Percentiles rank a stretch among this genome's conserved stretches.
phyloP scores from a whole-genome alignment of 2,797 vertebrate species.

The Capromys pilorides region DNA sequence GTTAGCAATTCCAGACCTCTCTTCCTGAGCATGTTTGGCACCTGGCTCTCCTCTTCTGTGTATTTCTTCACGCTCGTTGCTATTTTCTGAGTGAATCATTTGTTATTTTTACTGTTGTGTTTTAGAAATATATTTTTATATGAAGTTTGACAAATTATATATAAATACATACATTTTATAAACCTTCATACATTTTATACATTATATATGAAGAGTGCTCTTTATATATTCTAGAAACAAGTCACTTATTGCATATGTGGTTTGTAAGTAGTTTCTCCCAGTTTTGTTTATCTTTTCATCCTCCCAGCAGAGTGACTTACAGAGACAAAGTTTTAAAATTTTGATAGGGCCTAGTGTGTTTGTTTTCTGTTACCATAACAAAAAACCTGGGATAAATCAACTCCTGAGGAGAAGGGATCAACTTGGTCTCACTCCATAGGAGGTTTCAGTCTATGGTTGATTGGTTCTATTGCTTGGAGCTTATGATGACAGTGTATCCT shows the following conservation, averaged over 20 bases:
- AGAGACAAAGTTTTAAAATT: not conserved
- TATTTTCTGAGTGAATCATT: not conserved
- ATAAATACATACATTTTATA: constrained; percentile 6
- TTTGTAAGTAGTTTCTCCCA: not conserved
- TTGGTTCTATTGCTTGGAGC: not conserved
- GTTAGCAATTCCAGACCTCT: not conserved
- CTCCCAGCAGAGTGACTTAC: not conserved
- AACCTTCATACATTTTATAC: not conserved
- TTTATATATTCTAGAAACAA: constrained; percentile 36
- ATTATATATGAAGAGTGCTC: constrained; percentile 7
- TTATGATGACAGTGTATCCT: not conserved
- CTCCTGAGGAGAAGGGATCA: not conserved
- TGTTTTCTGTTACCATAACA: not conserved
- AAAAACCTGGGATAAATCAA: not conserved
- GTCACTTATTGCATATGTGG: not conserved
- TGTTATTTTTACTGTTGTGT: constrained; percentile 3
- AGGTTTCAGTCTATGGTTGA: not conserved
- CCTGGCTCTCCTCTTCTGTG: not conserved
- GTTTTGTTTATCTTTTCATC: not conserved
- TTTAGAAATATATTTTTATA: not conserved
- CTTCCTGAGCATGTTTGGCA: not conserved
- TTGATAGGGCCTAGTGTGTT: not conserved
- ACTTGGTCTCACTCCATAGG: not conserved
- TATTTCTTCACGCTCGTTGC: not conserved
- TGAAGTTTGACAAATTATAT: not conserved